Evolutionary conservation across 1,140 invertebrate genomes (phyloP), one percentile per base, ranked within the genome.

Genomic region (Dreissena polymorpha): DNA sequence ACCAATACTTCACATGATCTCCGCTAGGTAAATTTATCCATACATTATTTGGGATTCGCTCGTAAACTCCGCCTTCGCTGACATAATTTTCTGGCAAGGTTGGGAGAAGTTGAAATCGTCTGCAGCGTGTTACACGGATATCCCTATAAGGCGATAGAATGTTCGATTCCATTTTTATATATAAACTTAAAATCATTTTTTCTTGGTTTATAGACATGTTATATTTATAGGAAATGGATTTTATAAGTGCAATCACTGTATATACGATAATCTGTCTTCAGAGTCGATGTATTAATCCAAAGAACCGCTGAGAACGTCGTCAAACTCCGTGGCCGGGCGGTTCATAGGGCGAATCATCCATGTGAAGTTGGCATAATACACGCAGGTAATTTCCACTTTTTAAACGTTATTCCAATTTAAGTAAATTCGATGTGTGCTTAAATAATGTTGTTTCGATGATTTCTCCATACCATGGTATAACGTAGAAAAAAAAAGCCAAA

Each of bases 71-170:
- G 29, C 74, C 74, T 67, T 23, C 63, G 12, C 14, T 76, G 74
- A 76, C 74, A 76, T 76, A 76, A 76, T 76, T 76, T 76, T 49
- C 65, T 60, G 57, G 74, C 51, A 76, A 64, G 74, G 65, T 76
- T 63, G 74, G 74, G 67, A 64, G 67, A 76, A 67, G 50, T 14
- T 60, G 21, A 60, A 50, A 27, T 51, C 65, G 74, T 76, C 74
- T 76, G 74, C 74, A 76, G 49, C 65, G 51, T 27, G 63, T 76
- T 50, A 67, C 51, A 67, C 67, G 74, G 74, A 76, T 76, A 64
- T 63, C 74, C 74, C 67, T 64, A 76, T 76, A 76, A 76, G 74
- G 74, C 67, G 74, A 76, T 74, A 76, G 63, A 51, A 67, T 76
- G 63, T 76, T 39, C 39, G 39, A 76, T 64, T 63, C 51, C 65